These are phyloP conservation scores for Cheumatopsyche charites DNA, from an alignment of 1,140 invertebrate species.

Conservation along the genomic window DNA sequence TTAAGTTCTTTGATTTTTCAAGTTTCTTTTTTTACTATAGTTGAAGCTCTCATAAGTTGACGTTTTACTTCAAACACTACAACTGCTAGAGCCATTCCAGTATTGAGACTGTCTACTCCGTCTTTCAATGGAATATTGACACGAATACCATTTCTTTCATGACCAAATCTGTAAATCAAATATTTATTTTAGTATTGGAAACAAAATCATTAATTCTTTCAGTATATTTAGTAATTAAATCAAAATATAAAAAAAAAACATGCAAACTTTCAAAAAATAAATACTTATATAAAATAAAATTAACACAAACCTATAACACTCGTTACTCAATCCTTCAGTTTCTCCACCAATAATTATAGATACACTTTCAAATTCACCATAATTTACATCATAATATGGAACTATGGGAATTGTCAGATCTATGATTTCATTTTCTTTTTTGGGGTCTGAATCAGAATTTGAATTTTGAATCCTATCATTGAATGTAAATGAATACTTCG, in stretches of 20 bases:
- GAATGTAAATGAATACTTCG: background rate
- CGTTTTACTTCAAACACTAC: constrained; percentile 85
- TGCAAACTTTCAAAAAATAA: too few relatives aligned
- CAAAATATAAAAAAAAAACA: background rate
- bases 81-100: constrained; percentile 78
- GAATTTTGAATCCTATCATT: background rate
- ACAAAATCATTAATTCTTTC: constrained; percentile 14
- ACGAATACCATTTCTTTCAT: constrained; percentile 64
- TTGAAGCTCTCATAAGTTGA: constrained; percentile 56
- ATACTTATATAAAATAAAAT: too few relatives aligned
- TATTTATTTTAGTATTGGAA: background rate
- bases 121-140: constrained; percentile 80
- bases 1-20: too few relatives aligned
- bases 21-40: too few relatives aligned
- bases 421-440: constrained; percentile 13
- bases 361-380: constrained; percentile 59
- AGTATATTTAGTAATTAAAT: background rate
- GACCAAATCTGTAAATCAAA: constrained; percentile 53
- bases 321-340: constrained; percentile 79
- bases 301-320: constrained; percentile 58
- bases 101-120: constrained; percentile 86
- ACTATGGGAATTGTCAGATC: constrained; percentile 55
- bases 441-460: background rate
- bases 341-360: constrained; percentile 87
- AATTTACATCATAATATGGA: constrained; percentile 70